Percentiles rank a stretch among this genome's conserved stretches.
These are phyloP conservation scores for Laticauda colubrina DNA, from an alignment of 2,113 vertebrate genomes.

Conservation along the genomic window DNA sequence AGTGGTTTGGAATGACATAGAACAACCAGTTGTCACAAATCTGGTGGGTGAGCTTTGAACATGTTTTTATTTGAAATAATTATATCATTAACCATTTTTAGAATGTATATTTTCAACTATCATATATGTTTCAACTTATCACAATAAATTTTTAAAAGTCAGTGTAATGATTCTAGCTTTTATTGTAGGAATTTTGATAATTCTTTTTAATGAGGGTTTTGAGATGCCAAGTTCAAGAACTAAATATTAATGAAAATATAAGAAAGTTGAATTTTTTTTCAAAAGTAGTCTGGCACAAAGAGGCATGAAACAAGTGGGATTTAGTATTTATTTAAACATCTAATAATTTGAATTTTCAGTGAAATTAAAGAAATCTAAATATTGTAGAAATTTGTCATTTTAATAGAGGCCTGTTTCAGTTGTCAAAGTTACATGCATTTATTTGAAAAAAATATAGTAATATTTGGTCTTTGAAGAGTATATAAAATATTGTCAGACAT, in stretches of 20 bases:
- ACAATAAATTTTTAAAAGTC: slow-evolving; percentile 61
- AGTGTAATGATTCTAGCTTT: slow-evolving; percentile 50
- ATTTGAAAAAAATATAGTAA: neutral
- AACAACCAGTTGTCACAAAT: slow-evolving; percentile 34
- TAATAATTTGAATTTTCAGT: slow-evolving; percentile 39
- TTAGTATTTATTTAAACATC: neutral
- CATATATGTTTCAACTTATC: slow-evolving; percentile 48
- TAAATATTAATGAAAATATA: neutral
- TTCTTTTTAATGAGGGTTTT: slow-evolving; percentile 46
- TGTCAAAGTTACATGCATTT: neutral
- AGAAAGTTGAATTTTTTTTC: neutral
- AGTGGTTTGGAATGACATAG: slow-evolving; percentile 10
- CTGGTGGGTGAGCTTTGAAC: slow-evolving; percentile 46
- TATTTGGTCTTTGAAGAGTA: neutral
- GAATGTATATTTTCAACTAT: slow-evolving; percentile 29
- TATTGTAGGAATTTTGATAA: slow-evolving; percentile 32
- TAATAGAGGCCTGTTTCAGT: slow-evolving; percentile 7
- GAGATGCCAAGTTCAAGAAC: neutral
- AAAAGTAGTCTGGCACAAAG: neutral
- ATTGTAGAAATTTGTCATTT: neutral
- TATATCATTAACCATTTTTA: slow-evolving; percentile 49
- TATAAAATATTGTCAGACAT: neutral
- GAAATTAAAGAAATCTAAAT: neutral
- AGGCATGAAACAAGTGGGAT: neutral
- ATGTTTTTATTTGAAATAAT: slow-evolving; percentile 53